Base-by-base conservation (phyloP, 2,888 invertebrate species). In the Diaprepes abbreviatus region DNA sequence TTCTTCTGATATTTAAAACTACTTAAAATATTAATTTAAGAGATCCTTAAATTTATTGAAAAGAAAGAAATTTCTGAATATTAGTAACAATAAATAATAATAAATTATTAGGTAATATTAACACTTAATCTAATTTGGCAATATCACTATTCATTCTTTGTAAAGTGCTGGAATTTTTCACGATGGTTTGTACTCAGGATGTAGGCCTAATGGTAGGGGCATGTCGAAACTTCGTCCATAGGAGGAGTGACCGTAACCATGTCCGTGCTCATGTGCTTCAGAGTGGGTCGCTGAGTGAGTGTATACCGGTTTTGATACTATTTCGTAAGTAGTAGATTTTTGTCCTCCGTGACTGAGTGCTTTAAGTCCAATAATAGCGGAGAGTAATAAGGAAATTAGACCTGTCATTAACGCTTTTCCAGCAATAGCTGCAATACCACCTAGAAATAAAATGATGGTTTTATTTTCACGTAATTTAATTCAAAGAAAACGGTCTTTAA, bases 381-480 rank as follows among this genome's bases (percentile, higher is more conserved):
- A 92, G 0, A 94, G 84, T 74, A 93, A 89, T 0, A 94, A 85
- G 0, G 94, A 93, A 88, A 94, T 91, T 64, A 94, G 81, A 1
- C 92, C 93, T 0, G 93, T 92, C 91, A 94, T 92, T 14, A 94
- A 81, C 0, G 94, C 94, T 81, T 94, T 94, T 7, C 94, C 94
- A 6, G 94, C 94, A 35, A 94, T 85, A 54, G 93, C 85, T 0
- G 94, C 93, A 2, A 94, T 84, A 0, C 90, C 93, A 9, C 92
- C 93, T 70, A 68, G 10, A 64, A 69, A 48, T 5, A 6, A 16
- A n/a, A n/a, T n/a, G n/a, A n/a, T n/a, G n/a, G n/a, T n/a, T n/a
- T n/a, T n/a, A n/a, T n/a, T n/a, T n/a, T n/a, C n/a, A n/a, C n/a
- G n/a, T n/a, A n/a, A n/a, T n/a, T n/a, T n/a, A n/a, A n/a, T n/a